phyloP scores from a whole-genome alignment of 64 coral and sea anemone genomes.

The Trachythela sp. region DNA sequence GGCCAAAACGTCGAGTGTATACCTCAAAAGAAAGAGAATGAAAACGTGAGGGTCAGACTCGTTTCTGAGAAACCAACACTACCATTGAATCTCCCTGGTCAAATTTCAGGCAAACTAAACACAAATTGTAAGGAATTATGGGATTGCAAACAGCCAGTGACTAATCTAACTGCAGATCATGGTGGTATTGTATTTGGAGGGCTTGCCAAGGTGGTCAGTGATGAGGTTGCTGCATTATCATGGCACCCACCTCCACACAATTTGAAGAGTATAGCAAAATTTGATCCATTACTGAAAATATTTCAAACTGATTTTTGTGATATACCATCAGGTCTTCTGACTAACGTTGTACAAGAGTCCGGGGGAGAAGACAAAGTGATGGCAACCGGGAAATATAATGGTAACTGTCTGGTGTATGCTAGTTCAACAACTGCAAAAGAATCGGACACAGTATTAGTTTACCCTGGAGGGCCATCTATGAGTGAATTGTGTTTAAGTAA shows the following conservation, averaged over 20 bases:
- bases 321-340: not conserved
- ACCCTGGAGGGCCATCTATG: not conserved
- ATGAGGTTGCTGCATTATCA: not conserved
- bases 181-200: not conserved
- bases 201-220: not conserved
- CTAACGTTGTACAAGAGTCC: not conserved
- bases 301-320: not conserved
- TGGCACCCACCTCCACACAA: not conserved
- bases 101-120: not conserved
- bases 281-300: not conserved
- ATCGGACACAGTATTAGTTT: not conserved
- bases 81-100: not conserved
- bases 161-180: conserved; percentile 6
- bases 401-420: not conserved
- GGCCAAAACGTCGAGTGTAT: not conserved
- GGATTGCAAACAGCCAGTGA: not conserved
- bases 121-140: not conserved
- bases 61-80: not conserved
- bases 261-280: not conserved
- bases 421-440: not conserved
- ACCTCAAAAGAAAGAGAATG: not conserved
- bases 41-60: not conserved
- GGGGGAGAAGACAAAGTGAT: not conserved
- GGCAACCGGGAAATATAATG: not conserved
- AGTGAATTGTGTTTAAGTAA: not conserved